These are phyloP conservation scores for Lasioglossum figueresi DNA, from an alignment of 2,888 invertebrate species.

Conservation along the genomic window DNA sequence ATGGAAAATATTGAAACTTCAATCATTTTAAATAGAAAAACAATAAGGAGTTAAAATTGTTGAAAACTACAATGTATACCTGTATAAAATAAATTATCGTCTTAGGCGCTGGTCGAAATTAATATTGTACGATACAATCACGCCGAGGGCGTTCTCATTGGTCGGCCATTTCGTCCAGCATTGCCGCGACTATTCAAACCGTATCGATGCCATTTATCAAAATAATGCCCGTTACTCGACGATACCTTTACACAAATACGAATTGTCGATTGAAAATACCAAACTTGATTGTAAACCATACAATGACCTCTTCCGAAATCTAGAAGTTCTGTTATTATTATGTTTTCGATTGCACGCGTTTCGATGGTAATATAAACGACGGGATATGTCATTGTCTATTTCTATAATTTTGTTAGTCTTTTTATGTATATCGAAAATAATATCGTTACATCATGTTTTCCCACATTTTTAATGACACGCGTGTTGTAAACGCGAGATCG, in stretches of 20 bases:
- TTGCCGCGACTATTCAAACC: conserved; percentile 32
- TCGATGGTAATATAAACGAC: not conserved
- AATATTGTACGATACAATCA: no score
- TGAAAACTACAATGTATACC: no score
- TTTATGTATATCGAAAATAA: not conserved
- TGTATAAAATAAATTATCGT: no score
- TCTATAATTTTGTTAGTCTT: not conserved
- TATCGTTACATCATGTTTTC: not conserved
- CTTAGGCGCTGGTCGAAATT: no score
- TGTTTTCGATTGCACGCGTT: not conserved
- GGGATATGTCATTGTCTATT: not conserved
- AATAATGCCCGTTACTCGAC: not conserved
- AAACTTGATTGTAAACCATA: not conserved
- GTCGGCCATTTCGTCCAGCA: not conserved
- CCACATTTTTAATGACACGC: not conserved
- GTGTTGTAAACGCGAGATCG: not conserved
- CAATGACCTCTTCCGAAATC: not conserved
- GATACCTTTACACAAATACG: not conserved
- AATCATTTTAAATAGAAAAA: no score
- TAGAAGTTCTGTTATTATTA: no score
- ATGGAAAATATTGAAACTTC: no score
- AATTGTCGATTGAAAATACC: not conserved
- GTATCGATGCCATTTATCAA: not conserved
- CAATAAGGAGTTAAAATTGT: no score
- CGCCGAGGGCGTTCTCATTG: conserved; percentile 9